A percentile compares a stretch with the other conserved stretches of the same genome.
These are phyloP conservation scores for Glomeris maerens DNA, from an alignment of 1,140 invertebrate species.

Conservation along the genomic window DNA sequence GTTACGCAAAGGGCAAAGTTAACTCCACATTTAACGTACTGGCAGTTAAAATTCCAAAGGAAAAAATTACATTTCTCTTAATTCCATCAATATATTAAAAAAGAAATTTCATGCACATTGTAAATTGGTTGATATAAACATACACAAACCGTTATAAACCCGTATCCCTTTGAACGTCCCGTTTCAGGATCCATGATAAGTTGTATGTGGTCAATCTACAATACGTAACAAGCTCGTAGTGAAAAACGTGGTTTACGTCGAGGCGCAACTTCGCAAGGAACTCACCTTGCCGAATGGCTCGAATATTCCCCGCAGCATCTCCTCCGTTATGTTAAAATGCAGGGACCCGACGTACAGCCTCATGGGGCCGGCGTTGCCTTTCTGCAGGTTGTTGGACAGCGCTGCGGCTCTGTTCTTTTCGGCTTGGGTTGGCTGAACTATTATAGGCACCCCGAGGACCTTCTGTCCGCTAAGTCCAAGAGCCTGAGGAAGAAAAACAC, in stretches of 20 bases:
- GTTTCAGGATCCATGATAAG: conserved; percentile 90
- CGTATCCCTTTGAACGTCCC: conserved; percentile 89
- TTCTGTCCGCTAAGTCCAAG: conserved; percentile 91
- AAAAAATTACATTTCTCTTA: no score
- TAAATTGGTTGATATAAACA: no score
- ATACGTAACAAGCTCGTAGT: conserved; percentile 1
- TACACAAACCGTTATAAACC: conserved; percentile 87
- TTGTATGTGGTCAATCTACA: conserved; percentile 82
- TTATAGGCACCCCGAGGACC: conserved; percentile 90
- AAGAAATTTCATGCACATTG: no score
- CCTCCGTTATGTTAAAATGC: conserved; percentile 98
- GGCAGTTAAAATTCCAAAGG: no score
- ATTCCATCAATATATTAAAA: no score
- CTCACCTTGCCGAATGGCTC: conserved; percentile 89
- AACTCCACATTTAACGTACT: no score
- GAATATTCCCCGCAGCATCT: conserved; percentile 96
- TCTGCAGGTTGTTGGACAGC: conserved; percentile 41
- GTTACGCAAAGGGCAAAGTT: no score
- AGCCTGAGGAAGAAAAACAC: conserved; percentile 46
- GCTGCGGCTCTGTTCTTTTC: conserved; percentile 80
- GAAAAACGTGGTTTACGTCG: no score
- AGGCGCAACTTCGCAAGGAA: no score
- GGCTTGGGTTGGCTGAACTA: conserved; percentile 95
- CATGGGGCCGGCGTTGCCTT: conserved; percentile 76
- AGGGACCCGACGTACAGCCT: conserved; percentile 92